phyloP scores from a whole-genome alignment of 2,888 invertebrate species.

The Lasioglossum zephyrum region DNA sequence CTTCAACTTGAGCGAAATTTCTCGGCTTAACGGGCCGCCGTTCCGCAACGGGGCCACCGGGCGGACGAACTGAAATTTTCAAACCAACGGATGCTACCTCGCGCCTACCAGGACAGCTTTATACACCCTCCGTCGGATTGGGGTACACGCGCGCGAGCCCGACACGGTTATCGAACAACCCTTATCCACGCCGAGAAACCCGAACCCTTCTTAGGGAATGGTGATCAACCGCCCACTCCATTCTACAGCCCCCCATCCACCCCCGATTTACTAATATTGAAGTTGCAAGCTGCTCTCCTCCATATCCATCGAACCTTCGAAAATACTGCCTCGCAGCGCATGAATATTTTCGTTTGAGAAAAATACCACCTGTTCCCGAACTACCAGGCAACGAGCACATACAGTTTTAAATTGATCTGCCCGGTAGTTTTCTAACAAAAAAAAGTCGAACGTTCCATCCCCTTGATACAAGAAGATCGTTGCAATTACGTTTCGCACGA shows the following conservation, averaged over 20 bases:
- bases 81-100: constrained; percentile 1
- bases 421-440: accelerated
- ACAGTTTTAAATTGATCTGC: neutral
- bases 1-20: constrained; percentile 11
- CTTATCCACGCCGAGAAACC: neutral
- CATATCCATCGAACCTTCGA: neutral
- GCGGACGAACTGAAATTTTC: neutral
- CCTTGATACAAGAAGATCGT: neutral
- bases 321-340: neutral
- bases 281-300: neutral
- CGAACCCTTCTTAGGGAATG: neutral
- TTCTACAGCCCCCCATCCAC: too few species aligned
- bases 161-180: neutral
- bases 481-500: neutral
- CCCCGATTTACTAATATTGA: neutral
- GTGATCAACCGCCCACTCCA: neutral
- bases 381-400: neutral
- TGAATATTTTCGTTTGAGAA: neutral
- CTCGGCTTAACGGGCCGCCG: neutral
- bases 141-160: neutral
- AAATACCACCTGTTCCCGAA: neutral
- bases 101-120: constrained; percentile 12
- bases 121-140: neutral
- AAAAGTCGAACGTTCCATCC: neutral
- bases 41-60: neutral